Conservation (phyloP, 2,113 vertebrate genomes). For the Cheirogaleus medius region DNA sequence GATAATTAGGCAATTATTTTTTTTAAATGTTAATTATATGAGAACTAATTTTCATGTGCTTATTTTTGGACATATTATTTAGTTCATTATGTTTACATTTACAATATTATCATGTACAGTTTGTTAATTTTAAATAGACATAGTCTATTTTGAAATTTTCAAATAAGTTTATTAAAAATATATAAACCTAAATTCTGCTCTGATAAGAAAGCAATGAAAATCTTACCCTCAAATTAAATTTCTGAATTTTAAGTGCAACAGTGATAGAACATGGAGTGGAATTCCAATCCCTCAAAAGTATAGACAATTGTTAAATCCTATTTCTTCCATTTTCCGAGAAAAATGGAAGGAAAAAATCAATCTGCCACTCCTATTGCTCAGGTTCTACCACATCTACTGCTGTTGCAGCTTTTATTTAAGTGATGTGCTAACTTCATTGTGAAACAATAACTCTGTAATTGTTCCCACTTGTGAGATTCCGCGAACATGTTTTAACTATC, state of each 20-base stretch:
- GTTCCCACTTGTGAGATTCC: slow-evolving; percentile 58
- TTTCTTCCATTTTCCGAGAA: background rate
- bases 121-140: slow-evolving; percentile 10
- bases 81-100: slow-evolving; percentile 3
- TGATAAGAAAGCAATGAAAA: slow-evolving; percentile 27
- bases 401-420: background rate
- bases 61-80: slow-evolving; percentile 2
- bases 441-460: slow-evolving; percentile 61
- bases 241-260: background rate
- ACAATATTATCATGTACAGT: background rate
- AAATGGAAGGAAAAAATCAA: background rate
- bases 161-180: background rate
- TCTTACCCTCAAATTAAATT: background rate
- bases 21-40: background rate
- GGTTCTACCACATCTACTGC: background rate
- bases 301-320: background rate
- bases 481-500: slow-evolving; percentile 68
- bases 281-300: background rate
- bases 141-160: background rate
- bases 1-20: background rate
- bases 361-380: background rate
- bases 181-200: background rate
- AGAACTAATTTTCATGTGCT: background rate
- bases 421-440: slow-evolving; percentile 29
- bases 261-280: background rate